These are phyloP conservation scores for Campylomormyrus tamandua DNA, from an alignment of 2,113 vertebrate genomes.

Conservation along the genomic window DNA sequence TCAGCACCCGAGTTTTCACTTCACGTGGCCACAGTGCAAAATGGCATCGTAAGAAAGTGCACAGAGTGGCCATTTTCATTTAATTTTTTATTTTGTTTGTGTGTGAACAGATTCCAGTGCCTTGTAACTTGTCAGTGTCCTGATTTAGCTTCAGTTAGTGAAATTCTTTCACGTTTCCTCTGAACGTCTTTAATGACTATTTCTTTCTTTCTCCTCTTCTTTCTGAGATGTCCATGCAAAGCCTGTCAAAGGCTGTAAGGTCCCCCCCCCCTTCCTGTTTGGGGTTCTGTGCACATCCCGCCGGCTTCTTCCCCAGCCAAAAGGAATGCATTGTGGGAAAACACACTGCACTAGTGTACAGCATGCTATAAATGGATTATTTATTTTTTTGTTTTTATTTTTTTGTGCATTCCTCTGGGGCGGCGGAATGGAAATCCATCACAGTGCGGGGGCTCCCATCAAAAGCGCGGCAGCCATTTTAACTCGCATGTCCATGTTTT, in stretches of 20 bases:
- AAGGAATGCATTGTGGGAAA: constrained; percentile 26
- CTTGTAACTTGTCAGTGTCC: background rate
- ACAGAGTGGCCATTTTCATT: background rate
- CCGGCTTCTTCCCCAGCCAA: background rate
- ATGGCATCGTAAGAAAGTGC: background rate
- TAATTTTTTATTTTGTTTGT: background rate
- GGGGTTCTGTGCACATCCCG: background rate
- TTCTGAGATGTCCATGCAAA: background rate
- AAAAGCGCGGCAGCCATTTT: constrained; percentile 21
- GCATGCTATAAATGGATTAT: constrained; percentile 26
- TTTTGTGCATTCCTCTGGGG: constrained; percentile 28
- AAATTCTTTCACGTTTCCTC: background rate
- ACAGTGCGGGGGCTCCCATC: constrained; percentile 23
- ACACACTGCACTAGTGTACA: background rate
- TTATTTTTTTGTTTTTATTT: constrained; percentile 4
- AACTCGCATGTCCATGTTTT: background rate
- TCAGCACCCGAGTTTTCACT: background rate
- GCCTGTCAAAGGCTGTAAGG: constrained; percentile 10
- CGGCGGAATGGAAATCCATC: constrained; percentile 19
- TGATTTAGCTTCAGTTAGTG: background rate
- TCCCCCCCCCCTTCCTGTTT: constrained; percentile 13
- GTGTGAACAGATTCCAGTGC: background rate
- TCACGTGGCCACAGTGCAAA: background rate
- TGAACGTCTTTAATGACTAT: background rate
- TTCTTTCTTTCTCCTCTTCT: background rate